phyloP scores from a whole-genome alignment of 2,888 invertebrate species.

The Drosophila cracens region DNA sequence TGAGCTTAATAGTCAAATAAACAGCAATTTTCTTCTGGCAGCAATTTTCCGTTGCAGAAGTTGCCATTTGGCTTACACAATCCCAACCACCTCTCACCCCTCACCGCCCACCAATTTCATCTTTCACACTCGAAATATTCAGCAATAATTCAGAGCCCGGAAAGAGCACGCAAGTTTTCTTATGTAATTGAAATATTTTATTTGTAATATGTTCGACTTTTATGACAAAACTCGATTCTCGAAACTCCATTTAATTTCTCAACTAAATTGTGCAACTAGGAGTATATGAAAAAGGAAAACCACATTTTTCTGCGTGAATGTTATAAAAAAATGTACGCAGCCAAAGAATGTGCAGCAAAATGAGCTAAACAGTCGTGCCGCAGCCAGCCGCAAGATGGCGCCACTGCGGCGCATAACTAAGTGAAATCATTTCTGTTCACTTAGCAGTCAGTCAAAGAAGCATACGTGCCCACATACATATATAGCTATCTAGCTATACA shows the following conservation, averaged over 20 bases:
- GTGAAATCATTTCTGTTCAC: not conserved
- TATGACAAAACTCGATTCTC: not conserved
- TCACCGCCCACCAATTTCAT: not conserved
- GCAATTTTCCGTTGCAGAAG: conserved; percentile 33
- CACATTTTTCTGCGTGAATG: not conserved
- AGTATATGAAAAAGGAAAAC: not conserved
- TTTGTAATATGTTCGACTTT: conserved; percentile 35
- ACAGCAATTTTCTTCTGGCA: conserved; percentile 69
- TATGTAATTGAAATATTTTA: conserved; percentile 55
- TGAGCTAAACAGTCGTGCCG: not conserved
- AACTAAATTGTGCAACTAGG: not conserved
- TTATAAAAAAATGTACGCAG: conserved; percentile 1
- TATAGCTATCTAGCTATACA: not conserved
- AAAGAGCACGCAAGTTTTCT: conserved; percentile 23
- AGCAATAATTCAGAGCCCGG: conserved; percentile 12
- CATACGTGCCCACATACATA: not conserved
- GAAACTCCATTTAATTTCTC: not conserved
- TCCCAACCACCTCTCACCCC: not conserved
- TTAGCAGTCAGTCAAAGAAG: not conserved
- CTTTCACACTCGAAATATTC: not conserved
- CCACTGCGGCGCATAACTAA: not conserved
- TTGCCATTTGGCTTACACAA: conserved; percentile 46
- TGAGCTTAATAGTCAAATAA: conserved; percentile 78
- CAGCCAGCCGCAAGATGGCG: conserved; percentile 51
- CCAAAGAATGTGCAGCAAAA: conserved; percentile 47